Evolutionary conservation across 2,888 invertebrate species (phyloP), one percentile per base, ranked within the genome.

Genomic region (Achlya flavicornis): DNA sequence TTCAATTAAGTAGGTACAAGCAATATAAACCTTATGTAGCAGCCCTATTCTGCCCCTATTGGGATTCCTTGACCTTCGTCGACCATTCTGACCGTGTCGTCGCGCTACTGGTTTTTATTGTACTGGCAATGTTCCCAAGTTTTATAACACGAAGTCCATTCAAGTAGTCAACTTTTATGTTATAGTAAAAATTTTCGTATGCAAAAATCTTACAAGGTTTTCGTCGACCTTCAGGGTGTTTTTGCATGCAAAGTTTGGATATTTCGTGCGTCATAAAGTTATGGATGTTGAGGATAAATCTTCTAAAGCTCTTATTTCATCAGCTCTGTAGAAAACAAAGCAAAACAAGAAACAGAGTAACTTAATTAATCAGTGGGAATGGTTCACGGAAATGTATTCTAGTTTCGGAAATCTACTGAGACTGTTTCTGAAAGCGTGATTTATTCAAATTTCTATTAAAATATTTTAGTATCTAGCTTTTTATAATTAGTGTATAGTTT

Each of bases 131-230:
- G 60, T 67, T 60, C 64, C 61, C 43, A 63, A 38, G 64, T 14
- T 64, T 58, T 59, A 64, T 66, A 66, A 68, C 63, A 63, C 61
- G 63, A 64, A 64, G 35, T 66, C 70, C 75, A 69, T 77, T 72
- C 65, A 69, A 71, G 74, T 63, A 69, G 71, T 76, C 72, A 75
- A 75, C 69, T 76, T 76, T 76, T 75, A 67, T 68, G 71, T 67
- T 64, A 61, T 70, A 19, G 8, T 46, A 67, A 72, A 74, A 68
- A 72, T 72, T 72, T 72, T 72, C 68, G 74, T 58, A 58, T 58
- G 58, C 68, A 62, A 61, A 53, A 64, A 60, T 64, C 46, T 58
- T 64, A 58, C 64, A 62, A 58, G 67, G 63, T 38, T 66, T 63
- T 68, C 67, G 61, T 48, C 48, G 16, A 35, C 35, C n/a, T 53